Evolutionary conservation across 2,888 invertebrate species (phyloP).

Genomic region (Torymus aiolomorphi): DNA sequence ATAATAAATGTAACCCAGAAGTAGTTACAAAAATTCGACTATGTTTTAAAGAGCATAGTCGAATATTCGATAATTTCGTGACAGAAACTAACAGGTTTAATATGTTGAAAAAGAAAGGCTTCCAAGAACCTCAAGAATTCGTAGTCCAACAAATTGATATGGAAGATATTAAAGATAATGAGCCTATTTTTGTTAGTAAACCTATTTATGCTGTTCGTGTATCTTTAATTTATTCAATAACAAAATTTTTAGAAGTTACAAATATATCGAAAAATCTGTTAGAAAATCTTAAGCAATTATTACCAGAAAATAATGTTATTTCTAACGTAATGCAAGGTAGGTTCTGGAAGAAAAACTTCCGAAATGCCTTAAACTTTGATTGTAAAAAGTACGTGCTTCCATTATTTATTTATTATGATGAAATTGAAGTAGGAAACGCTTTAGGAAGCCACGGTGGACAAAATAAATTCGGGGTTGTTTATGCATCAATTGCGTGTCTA

Average conservation of each 20-base stretch:
- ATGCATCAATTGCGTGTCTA: too few relatives aligned
- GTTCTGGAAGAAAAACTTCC: slow-evolving; percentile 34
- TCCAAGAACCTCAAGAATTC: slow-evolving; percentile 8
- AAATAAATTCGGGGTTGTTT: too few relatives aligned
- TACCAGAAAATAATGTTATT: background rate
- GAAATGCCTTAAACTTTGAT: too few relatives aligned
- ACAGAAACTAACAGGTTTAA: slow-evolving; percentile 35
- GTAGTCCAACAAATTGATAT: background rate
- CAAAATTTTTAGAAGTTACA: background rate
- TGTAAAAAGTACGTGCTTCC: too few relatives aligned
- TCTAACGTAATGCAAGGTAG: background rate
- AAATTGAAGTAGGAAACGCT: too few relatives aligned
- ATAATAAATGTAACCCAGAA: background rate
- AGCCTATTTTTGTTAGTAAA: background rate
- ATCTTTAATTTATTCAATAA: background rate
- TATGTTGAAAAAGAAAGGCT: slow-evolving; percentile 15
- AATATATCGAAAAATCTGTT: background rate
- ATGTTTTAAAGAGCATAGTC: background rate
- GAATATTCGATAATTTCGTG: slow-evolving; percentile 19
- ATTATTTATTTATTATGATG: too few relatives aligned
- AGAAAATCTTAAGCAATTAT: background rate
- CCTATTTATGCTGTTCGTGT: background rate
- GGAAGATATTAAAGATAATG: background rate
- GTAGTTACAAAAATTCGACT: background rate
- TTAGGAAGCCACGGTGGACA: too few relatives aligned